Percentiles rank a stretch among this genome's conserved stretches.
phyloP scores from a whole-genome alignment of 2,888 invertebrate species.

The Xestobium rufovillosum region DNA sequence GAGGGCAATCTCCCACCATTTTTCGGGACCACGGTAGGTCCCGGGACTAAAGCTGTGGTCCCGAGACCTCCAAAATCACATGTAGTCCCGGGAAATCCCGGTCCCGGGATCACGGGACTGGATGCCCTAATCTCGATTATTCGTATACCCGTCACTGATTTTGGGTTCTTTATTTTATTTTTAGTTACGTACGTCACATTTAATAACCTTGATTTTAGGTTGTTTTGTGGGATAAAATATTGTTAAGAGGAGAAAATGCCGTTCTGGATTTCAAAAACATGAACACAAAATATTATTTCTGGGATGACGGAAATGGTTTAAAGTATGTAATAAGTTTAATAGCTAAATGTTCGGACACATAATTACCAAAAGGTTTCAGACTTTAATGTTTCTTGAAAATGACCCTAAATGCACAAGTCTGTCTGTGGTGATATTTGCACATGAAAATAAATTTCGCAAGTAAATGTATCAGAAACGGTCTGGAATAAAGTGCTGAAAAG shows the following conservation, averaged over 20 bases:
- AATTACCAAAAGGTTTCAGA: background rate
- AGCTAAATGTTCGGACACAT: constrained; percentile 4
- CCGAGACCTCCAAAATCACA: too few species aligned
- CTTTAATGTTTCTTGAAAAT: background rate
- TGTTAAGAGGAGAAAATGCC: constrained; percentile 90
- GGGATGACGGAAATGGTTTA: constrained; percentile 98
- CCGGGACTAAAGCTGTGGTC: too few species aligned
- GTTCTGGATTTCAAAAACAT: constrained; percentile 85
- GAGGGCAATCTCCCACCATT: too few species aligned
- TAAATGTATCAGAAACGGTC: too few species aligned
- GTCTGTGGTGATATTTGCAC: constrained; percentile 9
- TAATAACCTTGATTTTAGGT: constrained; percentile 49
- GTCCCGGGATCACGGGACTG: too few species aligned
- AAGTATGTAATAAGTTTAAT: constrained; percentile 53
- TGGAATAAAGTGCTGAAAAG: too few species aligned
- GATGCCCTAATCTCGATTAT: too few species aligned
- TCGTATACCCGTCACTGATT: too few species aligned
- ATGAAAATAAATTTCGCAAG: too few species aligned
- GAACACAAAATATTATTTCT: constrained; percentile 98
- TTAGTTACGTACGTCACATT: constrained; percentile 4
- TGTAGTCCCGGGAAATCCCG: too few species aligned
- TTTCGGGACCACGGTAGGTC: too few species aligned
- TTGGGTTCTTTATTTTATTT: constrained; percentile 1
- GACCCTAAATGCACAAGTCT: background rate
- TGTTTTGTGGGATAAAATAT: constrained; percentile 98